A percentile compares a stretch with the other conserved stretches of the same genome.
Conservation (phyloP, 2,797 vertebrate genomes). For the Sternotherus odoratus region DNA sequence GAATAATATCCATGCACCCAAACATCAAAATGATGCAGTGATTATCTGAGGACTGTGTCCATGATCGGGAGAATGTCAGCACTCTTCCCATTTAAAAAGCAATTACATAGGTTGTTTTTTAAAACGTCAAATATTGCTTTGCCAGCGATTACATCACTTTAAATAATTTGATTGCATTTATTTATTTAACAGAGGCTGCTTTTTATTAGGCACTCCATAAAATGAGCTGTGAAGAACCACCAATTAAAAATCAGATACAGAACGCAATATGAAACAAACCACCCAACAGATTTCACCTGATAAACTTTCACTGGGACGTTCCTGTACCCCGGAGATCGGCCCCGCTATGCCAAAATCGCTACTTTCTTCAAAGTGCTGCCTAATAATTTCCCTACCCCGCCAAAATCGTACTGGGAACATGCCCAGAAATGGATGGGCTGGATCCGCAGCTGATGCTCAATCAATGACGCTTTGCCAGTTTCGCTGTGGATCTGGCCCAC, state of each 20-base stretch:
- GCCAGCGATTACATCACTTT: slow-evolving; percentile 49
- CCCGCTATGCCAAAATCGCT: accelerated
- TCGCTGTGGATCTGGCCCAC: neutral
- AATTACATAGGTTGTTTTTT: slow-evolving; percentile 19
- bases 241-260: slow-evolving; percentile 34
- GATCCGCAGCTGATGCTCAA: neutral
- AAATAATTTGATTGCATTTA: neutral
- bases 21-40: slow-evolving; percentile 1
- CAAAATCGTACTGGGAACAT: neutral
- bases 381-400: neutral
- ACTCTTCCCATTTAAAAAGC: slow-evolving; percentile 1
- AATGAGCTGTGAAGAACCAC: slow-evolving; percentile 36
- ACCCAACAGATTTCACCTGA: neutral
- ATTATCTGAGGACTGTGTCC: neutral
- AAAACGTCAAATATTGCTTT: neutral
- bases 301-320: neutral
- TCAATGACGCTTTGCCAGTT: neutral
- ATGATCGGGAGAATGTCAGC: neutral
- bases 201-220: slow-evolving; percentile 44
- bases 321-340: neutral
- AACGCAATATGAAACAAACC: neutral
- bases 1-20: neutral
- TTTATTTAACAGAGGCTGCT: slow-evolving; percentile 17
- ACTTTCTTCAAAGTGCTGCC: neutral
- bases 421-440: neutral